phyloP scores from a whole-genome alignment of 2,888 invertebrate species.

The Nephrotoma guestfalica region DNA sequence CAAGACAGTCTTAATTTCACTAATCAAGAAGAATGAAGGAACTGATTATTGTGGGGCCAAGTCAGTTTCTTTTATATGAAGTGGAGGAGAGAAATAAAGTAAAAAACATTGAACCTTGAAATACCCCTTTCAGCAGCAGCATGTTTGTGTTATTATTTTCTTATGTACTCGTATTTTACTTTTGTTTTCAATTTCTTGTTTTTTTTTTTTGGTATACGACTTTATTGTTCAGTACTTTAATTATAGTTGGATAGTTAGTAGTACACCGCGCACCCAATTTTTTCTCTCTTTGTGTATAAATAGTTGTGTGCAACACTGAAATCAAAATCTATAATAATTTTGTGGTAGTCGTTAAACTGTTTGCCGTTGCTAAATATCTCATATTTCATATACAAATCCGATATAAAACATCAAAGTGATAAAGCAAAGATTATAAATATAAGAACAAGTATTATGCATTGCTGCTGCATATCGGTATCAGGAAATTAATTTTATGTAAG shows the following conservation, averaged over 20 bases:
- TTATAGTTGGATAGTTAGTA: background rate
- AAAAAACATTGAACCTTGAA: constrained; percentile 1
- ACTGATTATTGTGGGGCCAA: constrained; percentile 12
- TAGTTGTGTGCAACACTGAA: background rate
- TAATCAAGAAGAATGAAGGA: constrained; percentile 12
- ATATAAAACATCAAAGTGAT: background rate
- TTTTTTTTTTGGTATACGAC: background rate
- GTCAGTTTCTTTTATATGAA: constrained; percentile 15
- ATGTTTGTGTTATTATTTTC: background rate
- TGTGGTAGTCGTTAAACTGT: background rate
- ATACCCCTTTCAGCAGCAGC: background rate
- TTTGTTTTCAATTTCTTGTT: background rate
- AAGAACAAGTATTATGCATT: background rate
- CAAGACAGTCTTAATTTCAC: background rate
- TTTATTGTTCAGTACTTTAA: background rate
- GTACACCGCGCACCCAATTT: background rate
- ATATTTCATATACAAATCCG: background rate
- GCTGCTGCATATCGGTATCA: background rate
- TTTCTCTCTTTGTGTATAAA: background rate
- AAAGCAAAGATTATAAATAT: background rate
- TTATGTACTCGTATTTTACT: background rate
- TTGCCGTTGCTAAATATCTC: background rate
- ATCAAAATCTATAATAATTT: background rate
- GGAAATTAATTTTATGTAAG: background rate
- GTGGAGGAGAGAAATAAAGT: background rate